A percentile compares a stretch with the other conserved stretches of the same genome.
Conservation (phyloP, 2,113 vertebrate species). For the Sphaerodactylus townsendi region DNA sequence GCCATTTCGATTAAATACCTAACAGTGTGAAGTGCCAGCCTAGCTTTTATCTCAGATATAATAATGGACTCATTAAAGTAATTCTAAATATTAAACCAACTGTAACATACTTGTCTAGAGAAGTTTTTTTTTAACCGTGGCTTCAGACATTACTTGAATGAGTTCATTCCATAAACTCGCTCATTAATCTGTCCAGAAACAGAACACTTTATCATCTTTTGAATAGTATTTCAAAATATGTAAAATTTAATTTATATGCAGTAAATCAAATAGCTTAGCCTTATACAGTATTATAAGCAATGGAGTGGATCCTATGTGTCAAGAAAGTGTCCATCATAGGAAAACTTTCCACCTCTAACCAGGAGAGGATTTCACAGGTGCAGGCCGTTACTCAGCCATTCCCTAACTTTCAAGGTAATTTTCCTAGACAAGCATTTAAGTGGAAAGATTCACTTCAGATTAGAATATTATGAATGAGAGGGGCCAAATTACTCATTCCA, state of each 20-base stretch:
- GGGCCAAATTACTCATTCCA: too few species aligned
- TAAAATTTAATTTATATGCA: slow-evolving; percentile 25
- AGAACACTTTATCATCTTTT: slow-evolving; percentile 30
- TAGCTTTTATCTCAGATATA: slow-evolving; percentile 40
- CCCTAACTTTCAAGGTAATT: too few species aligned
- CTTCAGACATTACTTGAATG: slow-evolving; percentile 49
- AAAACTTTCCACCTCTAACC: too few species aligned
- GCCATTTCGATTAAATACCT: slow-evolving; percentile 45
- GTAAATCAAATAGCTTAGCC: slow-evolving; percentile 25
- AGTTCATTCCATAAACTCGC: slow-evolving; percentile 47
- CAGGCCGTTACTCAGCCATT: too few species aligned
- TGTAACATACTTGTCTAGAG: slow-evolving; percentile 34
- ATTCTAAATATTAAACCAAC: slow-evolving; percentile 62
- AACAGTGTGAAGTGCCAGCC: slow-evolving; percentile 33
- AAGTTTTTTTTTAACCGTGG: slow-evolving; percentile 6
- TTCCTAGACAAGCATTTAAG: too few species aligned
- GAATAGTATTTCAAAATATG: slow-evolving; percentile 4
- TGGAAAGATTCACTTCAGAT: too few species aligned
- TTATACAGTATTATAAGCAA: slow-evolving; percentile 27
- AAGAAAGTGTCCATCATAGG: too few species aligned
- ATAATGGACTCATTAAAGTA: slow-evolving; percentile 56
- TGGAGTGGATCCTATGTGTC: too few species aligned
- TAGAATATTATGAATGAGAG: too few species aligned
- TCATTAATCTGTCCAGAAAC: slow-evolving; percentile 51
- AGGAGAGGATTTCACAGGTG: too few species aligned